A percentile compares a stretch with the other conserved stretches of the same genome.
These are phyloP conservation scores for Alosa alosa DNA, from an alignment of 2,113 vertebrate genomes.

Conservation along the genomic window DNA sequence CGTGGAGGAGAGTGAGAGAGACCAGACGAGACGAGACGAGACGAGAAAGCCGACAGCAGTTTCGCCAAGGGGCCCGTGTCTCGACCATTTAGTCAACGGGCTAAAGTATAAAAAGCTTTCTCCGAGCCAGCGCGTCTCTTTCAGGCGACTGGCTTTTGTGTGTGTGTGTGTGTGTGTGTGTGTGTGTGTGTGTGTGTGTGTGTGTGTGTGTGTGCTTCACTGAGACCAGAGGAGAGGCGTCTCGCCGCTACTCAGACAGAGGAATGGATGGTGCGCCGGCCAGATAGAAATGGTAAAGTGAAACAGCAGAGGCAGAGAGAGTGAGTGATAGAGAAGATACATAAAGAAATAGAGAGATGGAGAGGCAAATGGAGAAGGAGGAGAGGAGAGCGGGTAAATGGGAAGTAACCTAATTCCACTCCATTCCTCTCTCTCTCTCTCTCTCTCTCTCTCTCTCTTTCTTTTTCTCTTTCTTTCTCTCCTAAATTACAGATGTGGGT, in stretches of 20 bases:
- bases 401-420: conserved; percentile 1
- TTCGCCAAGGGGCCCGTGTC: background rate
- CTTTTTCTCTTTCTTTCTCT: background rate
- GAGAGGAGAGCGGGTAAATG: background rate
- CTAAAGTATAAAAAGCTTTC: background rate
- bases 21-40: background rate
- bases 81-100: background rate
- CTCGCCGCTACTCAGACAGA: background rate
- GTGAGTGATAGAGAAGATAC: background rate
- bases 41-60: background rate
- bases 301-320: no score
- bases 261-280: background rate
- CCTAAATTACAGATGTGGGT: conserved; percentile 21
- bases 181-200: no score
- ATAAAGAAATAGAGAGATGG: background rate
- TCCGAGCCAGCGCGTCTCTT: background rate
- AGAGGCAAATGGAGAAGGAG: background rate
- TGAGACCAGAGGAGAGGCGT: background rate
- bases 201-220: background rate
- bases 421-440: background rate
- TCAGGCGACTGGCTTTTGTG: background rate
- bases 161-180: background rate
- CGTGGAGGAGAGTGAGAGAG: background rate
- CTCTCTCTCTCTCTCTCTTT: background rate
- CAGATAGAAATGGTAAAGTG: no score